Percentiles rank a stretch among this genome's conserved stretches.
Conservation (phyloP, 2,888 invertebrate genomes). For the Chrysolina haemoptera region DNA sequence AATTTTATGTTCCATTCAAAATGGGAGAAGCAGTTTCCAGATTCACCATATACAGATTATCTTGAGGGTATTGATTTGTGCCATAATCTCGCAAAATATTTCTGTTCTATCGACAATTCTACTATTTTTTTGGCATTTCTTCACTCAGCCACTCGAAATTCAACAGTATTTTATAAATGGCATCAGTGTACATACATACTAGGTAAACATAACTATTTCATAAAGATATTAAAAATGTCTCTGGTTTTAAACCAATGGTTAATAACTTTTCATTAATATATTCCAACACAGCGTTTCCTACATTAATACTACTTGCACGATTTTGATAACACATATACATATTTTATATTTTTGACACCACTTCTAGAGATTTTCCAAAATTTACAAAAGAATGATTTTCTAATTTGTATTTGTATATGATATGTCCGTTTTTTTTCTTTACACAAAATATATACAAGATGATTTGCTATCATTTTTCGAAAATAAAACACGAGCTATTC, state of each 20-base stretch:
- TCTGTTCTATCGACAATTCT: neutral
- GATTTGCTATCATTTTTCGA: constrained; percentile 18
- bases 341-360: constrained; percentile 45
- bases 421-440: constrained; percentile 66
- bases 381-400: constrained; percentile 45
- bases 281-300: constrained; percentile 12
- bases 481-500: neutral
- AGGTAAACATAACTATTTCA: neutral
- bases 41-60: too few relatives aligned
- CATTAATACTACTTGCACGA: constrained; percentile 37
- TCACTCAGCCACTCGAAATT: neutral
- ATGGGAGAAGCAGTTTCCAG: too few relatives aligned
- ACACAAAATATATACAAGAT: constrained; percentile 52
- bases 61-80: too few relatives aligned
- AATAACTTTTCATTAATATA: constrained; percentile 10
- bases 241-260: constrained; percentile 5
- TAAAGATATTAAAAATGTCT: neutral
- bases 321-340: constrained; percentile 43
- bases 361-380: constrained; percentile 45
- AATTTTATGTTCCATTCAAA: too few relatives aligned
- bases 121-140: neutral
- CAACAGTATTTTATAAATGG: neutral
- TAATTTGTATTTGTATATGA: constrained; percentile 60
- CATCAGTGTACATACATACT: neutral
- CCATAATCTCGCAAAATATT: constrained; percentile 5